Percentiles rank a stretch among this genome's conserved stretches.
phyloP scores from a whole-genome alignment of 2,797 vertebrate genomes.

The Brachyrhaphis roseni region DNA sequence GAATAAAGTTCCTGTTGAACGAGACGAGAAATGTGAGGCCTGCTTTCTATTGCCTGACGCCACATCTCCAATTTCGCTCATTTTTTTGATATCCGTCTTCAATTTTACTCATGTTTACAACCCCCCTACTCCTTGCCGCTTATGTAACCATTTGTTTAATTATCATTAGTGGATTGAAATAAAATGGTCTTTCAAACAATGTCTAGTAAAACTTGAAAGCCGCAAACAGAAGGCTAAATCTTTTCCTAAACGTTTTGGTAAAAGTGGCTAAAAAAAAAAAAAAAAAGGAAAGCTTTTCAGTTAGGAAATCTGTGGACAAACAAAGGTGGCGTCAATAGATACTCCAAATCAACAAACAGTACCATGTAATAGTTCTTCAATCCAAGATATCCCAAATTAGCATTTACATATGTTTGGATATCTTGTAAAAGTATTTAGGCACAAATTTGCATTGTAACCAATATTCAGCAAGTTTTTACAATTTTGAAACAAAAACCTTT shows the following conservation, averaged over 20 bases:
- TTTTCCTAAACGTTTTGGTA: neutral
- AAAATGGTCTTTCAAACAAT: neutral
- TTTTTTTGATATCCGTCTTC: neutral
- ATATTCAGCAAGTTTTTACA: neutral
- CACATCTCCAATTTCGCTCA: neutral
- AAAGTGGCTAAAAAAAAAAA: neutral
- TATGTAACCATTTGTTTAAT: constrained; percentile 29
- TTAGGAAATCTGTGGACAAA: neutral
- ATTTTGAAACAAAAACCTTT: neutral
- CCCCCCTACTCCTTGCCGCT: constrained; percentile 12
- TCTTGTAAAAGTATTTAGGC: neutral
- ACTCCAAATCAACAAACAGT: neutral
- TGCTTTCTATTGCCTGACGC: neutral
- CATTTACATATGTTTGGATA: neutral
- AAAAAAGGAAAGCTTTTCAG: neutral
- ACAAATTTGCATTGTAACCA: neutral
- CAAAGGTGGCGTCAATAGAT: neutral
- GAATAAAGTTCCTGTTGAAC: constrained; percentile 14
- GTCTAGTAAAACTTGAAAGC: neutral
- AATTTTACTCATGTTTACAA: neutral
- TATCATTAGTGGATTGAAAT: neutral
- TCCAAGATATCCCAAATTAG: neutral
- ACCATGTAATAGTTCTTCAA: neutral
- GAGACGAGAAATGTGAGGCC: constrained; percentile 1
- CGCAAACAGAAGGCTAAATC: neutral